phyloP scores from a whole-genome alignment of 1,140 invertebrate genomes.

The Brachionus sp. region DNA sequence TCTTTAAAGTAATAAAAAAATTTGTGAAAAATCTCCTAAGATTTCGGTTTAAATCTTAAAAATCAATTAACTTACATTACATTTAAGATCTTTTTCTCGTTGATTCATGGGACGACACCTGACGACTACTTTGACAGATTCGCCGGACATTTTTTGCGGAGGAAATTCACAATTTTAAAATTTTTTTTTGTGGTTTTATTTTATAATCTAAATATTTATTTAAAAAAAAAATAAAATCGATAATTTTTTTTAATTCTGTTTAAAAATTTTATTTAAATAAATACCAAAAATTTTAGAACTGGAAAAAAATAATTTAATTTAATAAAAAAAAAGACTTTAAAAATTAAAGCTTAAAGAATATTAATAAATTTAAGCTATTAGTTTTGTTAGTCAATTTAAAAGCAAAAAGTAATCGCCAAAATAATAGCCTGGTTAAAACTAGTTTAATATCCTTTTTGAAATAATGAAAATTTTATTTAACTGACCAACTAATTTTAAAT shows the following conservation, averaged over 20 bases:
- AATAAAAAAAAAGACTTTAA: neutral
- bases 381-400: neutral
- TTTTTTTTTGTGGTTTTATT: neutral
- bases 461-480: neutral
- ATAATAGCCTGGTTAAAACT: neutral
- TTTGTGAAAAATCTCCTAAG: too few species aligned
- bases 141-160: slow-evolving; percentile 53
- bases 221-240: neutral
- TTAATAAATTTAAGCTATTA: neutral
- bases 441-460: neutral
- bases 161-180: neutral
- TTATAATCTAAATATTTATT: neutral
- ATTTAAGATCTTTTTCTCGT: slow-evolving; percentile 69
- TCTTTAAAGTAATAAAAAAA: slow-evolving; percentile 61
- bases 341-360: neutral
- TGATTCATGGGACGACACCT: slow-evolving; percentile 83
- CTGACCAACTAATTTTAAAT: neutral
- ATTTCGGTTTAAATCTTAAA: too few species aligned
- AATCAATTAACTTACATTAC: slow-evolving; percentile 63
- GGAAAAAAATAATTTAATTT: neutral
- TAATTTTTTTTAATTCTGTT: neutral
- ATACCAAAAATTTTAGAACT: neutral
- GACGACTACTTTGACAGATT: slow-evolving; percentile 83
- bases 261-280: neutral
- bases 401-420: neutral